phyloP scores from a whole-genome alignment of 2,888 invertebrate species.

The Diabrotica balteata region DNA sequence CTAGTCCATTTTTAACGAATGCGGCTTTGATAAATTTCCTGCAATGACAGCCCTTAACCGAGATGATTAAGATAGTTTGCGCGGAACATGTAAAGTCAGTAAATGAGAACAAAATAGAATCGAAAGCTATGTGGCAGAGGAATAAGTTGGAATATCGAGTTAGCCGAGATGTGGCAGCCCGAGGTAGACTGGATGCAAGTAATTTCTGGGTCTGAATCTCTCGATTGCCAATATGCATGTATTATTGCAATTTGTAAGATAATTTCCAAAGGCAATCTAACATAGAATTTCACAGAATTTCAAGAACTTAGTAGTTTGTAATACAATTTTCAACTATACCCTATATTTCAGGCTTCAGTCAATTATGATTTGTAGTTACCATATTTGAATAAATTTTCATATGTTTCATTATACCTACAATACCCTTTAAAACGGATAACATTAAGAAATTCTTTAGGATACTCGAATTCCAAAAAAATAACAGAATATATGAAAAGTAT shows the following conservation, averaged over 20 bases:
- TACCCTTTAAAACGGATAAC: too few relatives aligned
- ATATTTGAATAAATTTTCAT: neutral
- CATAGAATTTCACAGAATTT: constrained; percentile 46
- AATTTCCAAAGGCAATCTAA: constrained; percentile 54
- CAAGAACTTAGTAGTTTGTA: constrained; percentile 37
- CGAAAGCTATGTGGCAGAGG: constrained; percentile 42
- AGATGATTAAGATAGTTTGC: constrained; percentile 43
- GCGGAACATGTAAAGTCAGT: constrained; percentile 39
- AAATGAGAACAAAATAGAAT: constrained; percentile 47
- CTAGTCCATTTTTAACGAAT: constrained; percentile 32
- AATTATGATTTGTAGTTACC: constrained; percentile 10
- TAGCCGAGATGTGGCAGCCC: constrained; percentile 44
- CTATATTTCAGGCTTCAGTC: constrained; percentile 30
- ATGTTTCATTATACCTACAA: neutral
- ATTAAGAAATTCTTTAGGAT: too few relatives aligned
- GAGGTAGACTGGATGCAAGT: constrained; percentile 46
- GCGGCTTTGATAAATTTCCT: constrained; percentile 34
- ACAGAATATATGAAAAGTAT: too few relatives aligned
- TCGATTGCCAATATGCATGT: constrained; percentile 57
- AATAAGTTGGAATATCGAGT: constrained; percentile 44
- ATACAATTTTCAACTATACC: constrained; percentile 33
- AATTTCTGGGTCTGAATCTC: constrained; percentile 42
- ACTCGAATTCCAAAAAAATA: too few relatives aligned
- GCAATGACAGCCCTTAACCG: constrained; percentile 41
- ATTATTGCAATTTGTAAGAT: constrained; percentile 56